These are phyloP conservation scores for Bombus polaris DNA, from an alignment of 1,140 invertebrate genomes.

Conservation along the genomic window DNA sequence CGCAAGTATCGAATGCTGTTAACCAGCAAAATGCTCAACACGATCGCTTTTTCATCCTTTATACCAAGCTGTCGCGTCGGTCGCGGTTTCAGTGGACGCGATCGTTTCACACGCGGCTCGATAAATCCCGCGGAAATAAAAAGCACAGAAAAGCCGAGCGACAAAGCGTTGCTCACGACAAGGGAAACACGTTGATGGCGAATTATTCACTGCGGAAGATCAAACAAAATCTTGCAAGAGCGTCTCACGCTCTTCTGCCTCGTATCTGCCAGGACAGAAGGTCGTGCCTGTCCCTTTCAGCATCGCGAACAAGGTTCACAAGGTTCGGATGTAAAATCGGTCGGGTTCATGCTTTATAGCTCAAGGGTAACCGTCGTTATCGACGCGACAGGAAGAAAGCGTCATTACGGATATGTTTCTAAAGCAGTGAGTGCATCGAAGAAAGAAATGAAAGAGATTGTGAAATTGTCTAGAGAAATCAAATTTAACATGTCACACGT, in stretches of 20 bases:
- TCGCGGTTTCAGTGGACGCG: not conserved
- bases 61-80: not conserved
- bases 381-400: not conserved
- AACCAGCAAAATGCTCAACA: not conserved
- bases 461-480: not conserved
- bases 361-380: conserved; percentile 32
- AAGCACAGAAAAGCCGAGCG: not conserved
- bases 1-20: not conserved
- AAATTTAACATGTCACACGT: not conserved
- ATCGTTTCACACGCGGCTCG: not conserved
- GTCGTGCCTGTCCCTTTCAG: conserved; percentile 47
- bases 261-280: conserved; percentile 36
- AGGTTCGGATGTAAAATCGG: conserved; percentile 58
- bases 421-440: not conserved
- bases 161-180: conserved; percentile 54
- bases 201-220: conserved; percentile 62
- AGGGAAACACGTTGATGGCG: conserved; percentile 49
- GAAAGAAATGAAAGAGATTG: not conserved
- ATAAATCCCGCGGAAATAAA: conserved; percentile 38
- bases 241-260: conserved; percentile 56
- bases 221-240: conserved; percentile 59
- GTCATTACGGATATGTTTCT: not conserved
- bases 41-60: not conserved
- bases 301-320: conserved; percentile 38
- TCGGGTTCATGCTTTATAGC: conserved; percentile 50